Evolutionary conservation across 2,888 invertebrate genomes (phyloP), one percentile per base, ranked within the genome.

Genomic region (Druceiella hillmani): DNA sequence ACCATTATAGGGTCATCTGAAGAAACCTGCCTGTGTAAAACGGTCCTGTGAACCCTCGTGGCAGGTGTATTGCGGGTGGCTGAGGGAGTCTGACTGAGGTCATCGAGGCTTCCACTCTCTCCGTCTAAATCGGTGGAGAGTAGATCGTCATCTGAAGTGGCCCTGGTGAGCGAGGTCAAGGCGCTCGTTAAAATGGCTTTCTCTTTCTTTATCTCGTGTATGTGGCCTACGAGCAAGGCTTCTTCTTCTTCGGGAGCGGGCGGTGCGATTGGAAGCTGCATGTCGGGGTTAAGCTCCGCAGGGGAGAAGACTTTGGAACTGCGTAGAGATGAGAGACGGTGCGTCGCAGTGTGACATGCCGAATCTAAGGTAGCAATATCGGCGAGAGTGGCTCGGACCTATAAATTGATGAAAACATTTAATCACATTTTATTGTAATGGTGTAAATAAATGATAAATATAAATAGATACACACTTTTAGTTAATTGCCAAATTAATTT

Each of bases 291-390:
- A 11, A 56, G 44, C 41, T 58, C 57, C 36, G 56, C 57, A 5
- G 53, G 77, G 27, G 72, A 76, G 55, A 79, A 80, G 15, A 81
- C 81, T 62, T 83, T 83, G 1, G 83, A 82, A 44, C 81, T 81
- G 46, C 89, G 74, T 51, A 93, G 72, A 43, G 83, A 83, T 43
- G 82, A 81, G 38, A 93, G 71, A 14, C 91, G 74, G 56, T 83
- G 81, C 6, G 81, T 80, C 7, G 90, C 91, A n/a, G 89, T 85
- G 50, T 84, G 84, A 54, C 86, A 83, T 25, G 92, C 94, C 6
- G 80, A 78, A 54, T 94, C 94, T 47, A 95, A 68, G 0, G 89
- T 89, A 52, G 88, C 89, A 50, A 95, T 93, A 63, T 94, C 93
- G 26, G 83, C 86, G 44, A 95, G 66, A 13, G 90, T 90, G 41